phyloP scores from a whole-genome alignment of 2,797 vertebrate genomes.

The Carcharodon carcharias region DNA sequence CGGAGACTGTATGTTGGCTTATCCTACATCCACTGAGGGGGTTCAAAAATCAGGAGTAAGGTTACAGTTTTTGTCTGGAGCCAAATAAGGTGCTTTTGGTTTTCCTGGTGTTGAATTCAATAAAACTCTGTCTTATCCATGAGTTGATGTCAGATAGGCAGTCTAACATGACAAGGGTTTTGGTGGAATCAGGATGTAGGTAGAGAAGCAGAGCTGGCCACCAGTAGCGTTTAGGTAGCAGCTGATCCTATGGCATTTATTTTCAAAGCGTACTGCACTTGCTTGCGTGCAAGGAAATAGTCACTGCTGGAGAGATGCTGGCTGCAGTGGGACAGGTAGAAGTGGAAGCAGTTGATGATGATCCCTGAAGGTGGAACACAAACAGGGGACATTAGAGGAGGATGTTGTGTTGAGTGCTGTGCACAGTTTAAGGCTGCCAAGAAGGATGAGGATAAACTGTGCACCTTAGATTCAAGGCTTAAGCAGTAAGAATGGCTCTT shows the following conservation, averaged over 20 bases:
- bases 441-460: not conserved
- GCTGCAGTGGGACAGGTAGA: too few species aligned
- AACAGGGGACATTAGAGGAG: too few species aligned
- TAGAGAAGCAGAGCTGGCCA: too few species aligned
- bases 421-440: conserved; percentile 14
- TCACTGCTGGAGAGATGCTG: too few species aligned
- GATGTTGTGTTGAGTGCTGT: too few species aligned
- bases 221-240: too few species aligned
- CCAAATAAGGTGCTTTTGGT: not conserved
- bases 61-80: not conserved
- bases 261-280: too few species aligned
- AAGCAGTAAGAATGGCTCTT: too few species aligned
- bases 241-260: too few species aligned
- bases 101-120: not conserved
- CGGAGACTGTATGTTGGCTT: not conserved
- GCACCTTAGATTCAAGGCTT: not conserved
- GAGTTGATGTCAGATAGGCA: not conserved
- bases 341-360: too few species aligned
- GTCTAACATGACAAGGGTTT: not conserved
- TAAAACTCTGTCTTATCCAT: not conserved
- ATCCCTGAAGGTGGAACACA: too few species aligned
- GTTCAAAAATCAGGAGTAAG: not conserved
- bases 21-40: not conserved
- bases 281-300: too few species aligned
- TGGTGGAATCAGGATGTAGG: not conserved